These are phyloP conservation scores for Dendrolimus punctatus DNA, from an alignment of 1,140 invertebrate genomes.

Conservation along the genomic window DNA sequence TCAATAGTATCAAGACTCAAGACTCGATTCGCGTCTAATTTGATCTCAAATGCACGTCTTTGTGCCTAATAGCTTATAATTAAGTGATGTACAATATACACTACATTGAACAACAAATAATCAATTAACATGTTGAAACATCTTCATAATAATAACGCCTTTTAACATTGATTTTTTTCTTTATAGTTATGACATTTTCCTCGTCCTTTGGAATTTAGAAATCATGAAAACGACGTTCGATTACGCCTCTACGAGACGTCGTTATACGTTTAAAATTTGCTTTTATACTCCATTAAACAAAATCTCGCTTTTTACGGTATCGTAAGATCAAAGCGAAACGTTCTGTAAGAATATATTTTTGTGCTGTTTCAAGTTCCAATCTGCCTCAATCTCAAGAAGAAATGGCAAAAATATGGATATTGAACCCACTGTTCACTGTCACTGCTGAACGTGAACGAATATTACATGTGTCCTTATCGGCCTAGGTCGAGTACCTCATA, in stretches of 20 bases:
- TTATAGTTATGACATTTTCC: not conserved
- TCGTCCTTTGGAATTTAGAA: not conserved
- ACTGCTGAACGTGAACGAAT: too few species aligned
- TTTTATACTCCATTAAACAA: conserved; percentile 13
- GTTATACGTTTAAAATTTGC: conserved; percentile 7
- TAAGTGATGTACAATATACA: too few species aligned
- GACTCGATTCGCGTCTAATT: too few species aligned
- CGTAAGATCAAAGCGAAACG: conserved; percentile 1
- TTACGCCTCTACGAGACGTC: conserved; percentile 7
- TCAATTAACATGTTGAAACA: too few species aligned
- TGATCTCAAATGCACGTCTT: too few species aligned
- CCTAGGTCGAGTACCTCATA: too few species aligned
- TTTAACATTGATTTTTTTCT: not conserved
- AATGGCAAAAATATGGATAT: too few species aligned
- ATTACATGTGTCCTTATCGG: too few species aligned
- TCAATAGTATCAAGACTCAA: too few species aligned
- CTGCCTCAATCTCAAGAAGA: not conserved
- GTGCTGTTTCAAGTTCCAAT: conserved; percentile 1
- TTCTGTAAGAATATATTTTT: conserved; percentile 2
- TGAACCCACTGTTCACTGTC: too few species aligned
- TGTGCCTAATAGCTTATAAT: too few species aligned
- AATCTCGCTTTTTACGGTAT: conserved; percentile 2
- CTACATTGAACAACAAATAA: too few species aligned
- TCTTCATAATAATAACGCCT: not conserved
- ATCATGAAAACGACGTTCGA: not conserved